These are phyloP conservation scores for Athene cunicularia DNA, from an alignment of 2,113 vertebrate genomes.

Conservation along the genomic window DNA sequence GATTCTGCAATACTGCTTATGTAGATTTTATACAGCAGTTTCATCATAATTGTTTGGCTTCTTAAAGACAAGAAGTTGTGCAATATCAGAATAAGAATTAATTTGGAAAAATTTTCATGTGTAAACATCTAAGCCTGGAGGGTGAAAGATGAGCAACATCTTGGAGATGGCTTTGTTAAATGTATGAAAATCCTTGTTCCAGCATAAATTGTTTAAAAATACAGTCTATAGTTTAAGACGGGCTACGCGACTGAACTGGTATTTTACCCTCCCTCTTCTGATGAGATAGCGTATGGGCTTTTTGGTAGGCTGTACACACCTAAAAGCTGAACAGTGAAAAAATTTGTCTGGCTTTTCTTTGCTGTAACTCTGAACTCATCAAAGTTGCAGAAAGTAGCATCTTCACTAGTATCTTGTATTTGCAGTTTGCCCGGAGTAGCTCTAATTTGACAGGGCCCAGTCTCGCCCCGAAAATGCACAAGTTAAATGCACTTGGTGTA, in stretches of 20 bases:
- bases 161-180: background rate
- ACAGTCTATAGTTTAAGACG: background rate
- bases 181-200: background rate
- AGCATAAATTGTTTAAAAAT: background rate
- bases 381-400: background rate
- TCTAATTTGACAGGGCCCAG: background rate
- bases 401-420: no score
- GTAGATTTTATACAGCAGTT: background rate
- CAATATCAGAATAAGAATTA: background rate
- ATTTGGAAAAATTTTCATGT: background rate
- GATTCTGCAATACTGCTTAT: background rate
- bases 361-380: background rate
- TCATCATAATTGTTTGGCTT: background rate
- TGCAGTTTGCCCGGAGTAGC: background rate
- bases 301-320: background rate
- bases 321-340: background rate
- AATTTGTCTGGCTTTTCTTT: background rate
- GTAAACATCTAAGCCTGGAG: background rate
- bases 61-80: background rate
- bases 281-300: accelerated
- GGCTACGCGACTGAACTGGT: background rate
- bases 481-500: accelerated
- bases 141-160: background rate
- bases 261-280: background rate
- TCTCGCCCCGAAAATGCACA: background rate